A percentile compares a stretch with the other conserved stretches of the same genome.
phyloP scores from a whole-genome alignment of 2,888 invertebrate genomes.

The Agriopis leucophaearia region DNA sequence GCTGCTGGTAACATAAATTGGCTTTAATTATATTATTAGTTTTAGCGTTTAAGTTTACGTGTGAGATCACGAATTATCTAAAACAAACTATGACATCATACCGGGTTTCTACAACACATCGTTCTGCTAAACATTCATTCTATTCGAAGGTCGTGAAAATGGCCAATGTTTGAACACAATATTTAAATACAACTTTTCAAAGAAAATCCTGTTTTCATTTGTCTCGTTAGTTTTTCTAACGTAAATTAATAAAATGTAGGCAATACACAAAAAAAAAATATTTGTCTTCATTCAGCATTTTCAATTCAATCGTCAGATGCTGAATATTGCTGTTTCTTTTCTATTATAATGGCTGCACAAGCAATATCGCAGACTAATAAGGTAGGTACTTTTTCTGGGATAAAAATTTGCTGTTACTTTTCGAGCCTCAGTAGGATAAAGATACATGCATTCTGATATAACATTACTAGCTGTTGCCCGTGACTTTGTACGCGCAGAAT shows the following conservation, averaged over 20 bases:
- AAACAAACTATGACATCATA: constrained; percentile 41
- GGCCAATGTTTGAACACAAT: neutral
- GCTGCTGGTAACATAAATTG: constrained; percentile 3
- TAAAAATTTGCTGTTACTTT: neutral
- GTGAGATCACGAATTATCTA: constrained; percentile 10
- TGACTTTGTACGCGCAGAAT: no score
- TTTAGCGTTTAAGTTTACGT: neutral
- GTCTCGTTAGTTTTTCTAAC: no score
- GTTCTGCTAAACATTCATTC: constrained; percentile 9
- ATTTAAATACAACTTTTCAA: neutral
- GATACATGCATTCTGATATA: neutral
- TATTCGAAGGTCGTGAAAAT: constrained; percentile 14
- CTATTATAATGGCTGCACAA: no score
- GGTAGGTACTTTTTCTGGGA: neutral
- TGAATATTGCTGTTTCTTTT: no score
- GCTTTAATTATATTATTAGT: neutral
- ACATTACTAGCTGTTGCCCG: no score
- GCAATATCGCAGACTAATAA: no score
- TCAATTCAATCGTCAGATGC: no score
- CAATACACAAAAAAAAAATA: no score
- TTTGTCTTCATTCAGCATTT: no score
- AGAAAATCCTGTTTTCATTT: no score
- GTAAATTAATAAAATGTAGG: no score
- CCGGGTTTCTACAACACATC: constrained; percentile 10
- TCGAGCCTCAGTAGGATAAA: neutral